phyloP scores from a whole-genome alignment of 2,888 invertebrate species.

The Drosophila incognita region DNA sequence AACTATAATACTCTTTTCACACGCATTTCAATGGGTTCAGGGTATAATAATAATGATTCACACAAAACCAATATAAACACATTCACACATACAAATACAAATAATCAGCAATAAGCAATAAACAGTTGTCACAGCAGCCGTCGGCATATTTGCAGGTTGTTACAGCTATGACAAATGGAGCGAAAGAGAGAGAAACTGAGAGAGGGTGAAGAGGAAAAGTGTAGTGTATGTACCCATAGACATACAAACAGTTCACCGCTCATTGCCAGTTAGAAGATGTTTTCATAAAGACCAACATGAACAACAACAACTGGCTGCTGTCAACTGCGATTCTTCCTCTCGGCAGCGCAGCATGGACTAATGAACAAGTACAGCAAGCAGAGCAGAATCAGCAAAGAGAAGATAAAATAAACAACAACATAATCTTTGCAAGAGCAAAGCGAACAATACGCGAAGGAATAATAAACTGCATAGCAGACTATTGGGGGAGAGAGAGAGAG shows the following conservation, averaged over 20 bases:
- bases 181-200: constrained; percentile 13
- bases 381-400: constrained; percentile 8
- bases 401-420: constrained; percentile 28
- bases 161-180: constrained; percentile 44
- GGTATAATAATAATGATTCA: constrained; percentile 64
- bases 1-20: not conserved
- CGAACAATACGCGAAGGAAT: constrained; percentile 49
- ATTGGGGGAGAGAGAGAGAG: not conserved
- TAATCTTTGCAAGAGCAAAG: constrained; percentile 37
- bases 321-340: constrained; percentile 37
- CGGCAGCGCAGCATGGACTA: constrained; percentile 43
- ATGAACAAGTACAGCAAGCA: constrained; percentile 55
- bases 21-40: not conserved
- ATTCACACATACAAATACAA: constrained; percentile 52
- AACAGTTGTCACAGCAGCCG: constrained; percentile 42
- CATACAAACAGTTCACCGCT: constrained; percentile 27
- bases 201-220: not conserved
- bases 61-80: constrained; percentile 60
- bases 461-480: constrained; percentile 50
- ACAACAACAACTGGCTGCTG: constrained; percentile 49
- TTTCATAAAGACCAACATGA: constrained; percentile 23
- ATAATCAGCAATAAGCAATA: constrained; percentile 74
- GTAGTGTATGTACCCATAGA: not conserved
- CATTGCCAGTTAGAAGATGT: constrained; percentile 28
- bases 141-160: constrained; percentile 63